phyloP scores from a whole-genome alignment of 2,797 vertebrate genomes.

The Oreochromis mossambicus region DNA sequence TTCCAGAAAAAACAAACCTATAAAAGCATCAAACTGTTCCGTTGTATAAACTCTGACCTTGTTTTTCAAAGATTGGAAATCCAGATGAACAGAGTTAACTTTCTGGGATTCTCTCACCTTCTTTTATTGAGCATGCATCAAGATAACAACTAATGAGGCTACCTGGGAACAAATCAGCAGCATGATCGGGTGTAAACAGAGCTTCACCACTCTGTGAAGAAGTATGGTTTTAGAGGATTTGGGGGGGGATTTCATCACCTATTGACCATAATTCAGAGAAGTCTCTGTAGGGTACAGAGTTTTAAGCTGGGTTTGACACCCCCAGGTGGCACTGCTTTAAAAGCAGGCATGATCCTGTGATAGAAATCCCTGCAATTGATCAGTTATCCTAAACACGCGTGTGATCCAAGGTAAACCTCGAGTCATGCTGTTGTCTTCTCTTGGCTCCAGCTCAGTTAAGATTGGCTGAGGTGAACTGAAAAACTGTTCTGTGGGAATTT shows the following conservation, averaged over 20 bases:
- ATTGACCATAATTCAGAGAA: background rate
- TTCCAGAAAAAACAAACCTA: background rate
- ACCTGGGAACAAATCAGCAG: background rate
- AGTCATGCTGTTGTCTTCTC: background rate
- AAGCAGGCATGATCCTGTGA: background rate
- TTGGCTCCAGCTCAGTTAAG: background rate
- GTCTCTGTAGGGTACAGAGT: background rate
- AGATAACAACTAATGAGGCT: background rate
- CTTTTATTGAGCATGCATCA: background rate
- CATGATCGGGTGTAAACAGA: background rate
- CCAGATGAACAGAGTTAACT: background rate
- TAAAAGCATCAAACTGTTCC: background rate
- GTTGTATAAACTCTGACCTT: background rate
- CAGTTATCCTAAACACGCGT: background rate
- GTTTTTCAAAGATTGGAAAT: background rate
- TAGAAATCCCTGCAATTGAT: accelerated
- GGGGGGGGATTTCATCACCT: background rate
- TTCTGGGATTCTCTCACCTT: background rate
- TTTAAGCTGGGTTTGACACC: background rate
- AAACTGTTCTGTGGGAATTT: background rate
- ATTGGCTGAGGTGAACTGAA: background rate
- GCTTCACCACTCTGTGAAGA: background rate
- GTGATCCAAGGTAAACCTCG: background rate
- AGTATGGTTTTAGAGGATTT: background rate
- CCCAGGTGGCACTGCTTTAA: background rate